Evolutionary conservation across 2,797 vertebrate genomes (phyloP).

Genomic region (Molossus molossus): DNA sequence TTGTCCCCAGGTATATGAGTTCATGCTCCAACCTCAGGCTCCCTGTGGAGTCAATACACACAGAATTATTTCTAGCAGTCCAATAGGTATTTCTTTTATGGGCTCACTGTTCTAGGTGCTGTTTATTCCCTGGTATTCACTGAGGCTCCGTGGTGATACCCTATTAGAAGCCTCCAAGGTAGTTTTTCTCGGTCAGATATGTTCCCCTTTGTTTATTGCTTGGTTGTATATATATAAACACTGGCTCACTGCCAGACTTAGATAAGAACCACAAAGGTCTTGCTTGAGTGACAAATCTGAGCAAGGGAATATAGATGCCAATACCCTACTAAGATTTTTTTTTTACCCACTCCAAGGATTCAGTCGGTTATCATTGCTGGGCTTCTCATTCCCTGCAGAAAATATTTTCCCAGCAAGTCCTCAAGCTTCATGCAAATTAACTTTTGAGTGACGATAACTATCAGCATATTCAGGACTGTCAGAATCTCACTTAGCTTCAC

Average conservation of each 20-base stretch:
- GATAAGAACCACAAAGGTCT: neutral
- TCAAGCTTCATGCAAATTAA: neutral
- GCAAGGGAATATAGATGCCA: neutral
- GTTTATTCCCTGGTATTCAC: neutral
- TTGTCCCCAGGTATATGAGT: neutral
- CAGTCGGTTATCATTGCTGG: neutral
- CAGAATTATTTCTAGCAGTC: neutral
- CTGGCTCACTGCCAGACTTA: neutral
- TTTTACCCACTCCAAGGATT: neutral
- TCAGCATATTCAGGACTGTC: neutral
- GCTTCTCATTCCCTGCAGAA: neutral
- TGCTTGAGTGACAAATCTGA: neutral
- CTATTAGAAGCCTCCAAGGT: neutral
- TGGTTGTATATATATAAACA: neutral
- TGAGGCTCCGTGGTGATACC: rapidly evolving
- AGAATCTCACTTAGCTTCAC: neutral
- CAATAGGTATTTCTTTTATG: neutral
- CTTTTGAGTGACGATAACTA: neutral
- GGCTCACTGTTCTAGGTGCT: neutral
- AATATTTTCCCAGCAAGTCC: neutral
- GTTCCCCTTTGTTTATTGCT: constrained; percentile 5
- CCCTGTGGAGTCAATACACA: neutral
- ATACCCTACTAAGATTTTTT: neutral
- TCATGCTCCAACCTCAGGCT: neutral
- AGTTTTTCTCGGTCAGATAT: neutral